Base-by-base conservation (phyloP, 2,888 invertebrate species). In the Diachrysia chrysitis region DNA sequence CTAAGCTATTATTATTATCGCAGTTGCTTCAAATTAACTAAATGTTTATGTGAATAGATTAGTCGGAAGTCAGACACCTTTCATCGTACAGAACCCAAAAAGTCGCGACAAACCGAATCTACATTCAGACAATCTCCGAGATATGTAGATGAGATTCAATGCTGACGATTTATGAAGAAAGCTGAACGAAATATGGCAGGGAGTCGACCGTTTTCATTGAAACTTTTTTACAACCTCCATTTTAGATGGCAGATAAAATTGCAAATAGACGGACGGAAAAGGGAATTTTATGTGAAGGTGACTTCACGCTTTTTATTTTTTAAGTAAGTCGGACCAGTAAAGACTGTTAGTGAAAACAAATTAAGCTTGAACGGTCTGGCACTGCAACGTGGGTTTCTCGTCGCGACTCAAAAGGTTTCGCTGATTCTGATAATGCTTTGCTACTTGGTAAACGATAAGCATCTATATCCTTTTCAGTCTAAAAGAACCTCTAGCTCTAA, bases 131-230 rank as follows among this genome's bases (percentile, higher is more conserved):
- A 87, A 88, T 87, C 85, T 86, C 80, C 79, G 84, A 88, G 89
- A 90, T 93, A 93, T 93, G 92, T 90, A 92, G 91, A 93, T 92
- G 90, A 92, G 89, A 85, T 84, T 87, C 86, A 84, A 90, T 89
- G 88, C 87, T 90, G 88, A 90, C 90, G 91, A 93, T 93, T 94
- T 93, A 93, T 92, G 91, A 91, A 90, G 92, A 92, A 91, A 90
- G 89, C 89, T 86, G 86, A 87, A 87, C 89, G 85, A 92, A 93
- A 93, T 93, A 93, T 92, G 90, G 92, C 92, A 82, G 73, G 76
- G 86, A 80, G 87, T 87, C 87, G 89, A 89, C 90, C 90, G 89
- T 90, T 90, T 88, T 90, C 90, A 91, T 89, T 91, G 89, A 91
- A 93, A 93, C 89, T 91, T 93, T 93, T 92, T 93, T 89, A 90